Conservation (phyloP, 2,113 vertebrate species). For the Varanus salvator region DNA sequence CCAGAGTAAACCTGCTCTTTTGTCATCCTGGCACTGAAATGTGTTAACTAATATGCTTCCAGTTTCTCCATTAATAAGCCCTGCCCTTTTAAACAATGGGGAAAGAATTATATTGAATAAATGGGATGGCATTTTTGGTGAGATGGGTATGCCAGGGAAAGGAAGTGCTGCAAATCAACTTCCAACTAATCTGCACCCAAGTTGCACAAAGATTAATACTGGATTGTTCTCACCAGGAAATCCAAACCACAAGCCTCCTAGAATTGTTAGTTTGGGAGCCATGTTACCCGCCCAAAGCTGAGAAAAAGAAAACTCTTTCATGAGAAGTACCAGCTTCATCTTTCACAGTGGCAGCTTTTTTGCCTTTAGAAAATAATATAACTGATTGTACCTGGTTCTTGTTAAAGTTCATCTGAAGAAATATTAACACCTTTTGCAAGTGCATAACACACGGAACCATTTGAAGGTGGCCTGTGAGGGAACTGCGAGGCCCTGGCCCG, state of each 20-base stretch:
- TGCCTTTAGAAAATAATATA: not conserved
- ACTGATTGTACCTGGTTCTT: not conserved
- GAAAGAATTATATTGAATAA: not conserved
- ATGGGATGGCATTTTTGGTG: not conserved
- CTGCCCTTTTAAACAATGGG: not conserved
- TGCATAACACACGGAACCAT: not conserved
- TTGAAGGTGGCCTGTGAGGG: not conserved
- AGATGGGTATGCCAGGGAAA: not conserved
- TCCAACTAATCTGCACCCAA: not conserved
- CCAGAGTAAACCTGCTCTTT: not conserved
- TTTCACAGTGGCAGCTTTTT: not conserved
- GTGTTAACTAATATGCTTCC: not conserved
- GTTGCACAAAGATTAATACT: constrained; percentile 13
- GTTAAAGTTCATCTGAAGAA: not conserved
- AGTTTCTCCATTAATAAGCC: not conserved
- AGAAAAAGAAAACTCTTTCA: not conserved
- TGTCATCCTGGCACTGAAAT: not conserved
- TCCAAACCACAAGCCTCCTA: constrained; percentile 21
- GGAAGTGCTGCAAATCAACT: not conserved
- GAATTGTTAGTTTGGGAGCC: not conserved
- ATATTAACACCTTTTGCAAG: not conserved
- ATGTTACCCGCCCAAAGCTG: not conserved
- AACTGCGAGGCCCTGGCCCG: too few relatives aligned
- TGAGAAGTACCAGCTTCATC: not conserved
- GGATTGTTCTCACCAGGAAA: constrained; percentile 30